These are phyloP conservation scores for Drosophila ambigua DNA, from an alignment of 1,140 invertebrate genomes.

Conservation along the genomic window DNA sequence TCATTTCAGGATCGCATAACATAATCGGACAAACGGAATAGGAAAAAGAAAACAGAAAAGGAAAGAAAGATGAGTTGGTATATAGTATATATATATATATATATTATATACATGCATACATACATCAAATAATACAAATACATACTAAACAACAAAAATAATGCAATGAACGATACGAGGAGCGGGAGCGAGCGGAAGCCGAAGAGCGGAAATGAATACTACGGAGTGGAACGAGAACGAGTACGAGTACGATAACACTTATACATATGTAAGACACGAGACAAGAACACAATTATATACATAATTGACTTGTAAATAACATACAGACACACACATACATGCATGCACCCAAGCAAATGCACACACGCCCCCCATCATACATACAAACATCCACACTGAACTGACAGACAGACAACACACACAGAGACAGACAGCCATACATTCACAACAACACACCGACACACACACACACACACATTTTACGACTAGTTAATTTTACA, in stretches of 20 bases:
- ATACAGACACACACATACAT: constrained; percentile 30
- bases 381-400: constrained; percentile 9
- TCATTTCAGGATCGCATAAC: constrained; percentile 12
- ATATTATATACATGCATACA: constrained; percentile 3
- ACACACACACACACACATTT: constrained; percentile 56
- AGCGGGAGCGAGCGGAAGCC: constrained; percentile 3
- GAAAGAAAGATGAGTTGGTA: constrained; percentile 9
- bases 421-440: constrained; percentile 36
- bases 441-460: constrained; percentile 26
- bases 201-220: constrained; percentile 35
- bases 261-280: constrained; percentile 40
- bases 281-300: constrained; percentile 6
- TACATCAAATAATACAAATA: constrained; percentile 33
- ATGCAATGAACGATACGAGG: constrained; percentile 54
- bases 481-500: constrained; percentile 77
- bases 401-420: constrained; percentile 14
- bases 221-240: constrained; percentile 44
- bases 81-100: constrained; percentile 24
- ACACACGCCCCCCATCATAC: constrained; percentile 28
- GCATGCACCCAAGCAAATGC: constrained; percentile 9
- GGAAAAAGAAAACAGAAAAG: constrained; percentile 10
- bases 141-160: constrained; percentile 32
- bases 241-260: constrained; percentile 42
- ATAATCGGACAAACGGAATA: constrained; percentile 13
- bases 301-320: constrained; percentile 69